Conservation (phyloP, 2,888 invertebrate species). For the Gymnosoma rotundatum region DNA sequence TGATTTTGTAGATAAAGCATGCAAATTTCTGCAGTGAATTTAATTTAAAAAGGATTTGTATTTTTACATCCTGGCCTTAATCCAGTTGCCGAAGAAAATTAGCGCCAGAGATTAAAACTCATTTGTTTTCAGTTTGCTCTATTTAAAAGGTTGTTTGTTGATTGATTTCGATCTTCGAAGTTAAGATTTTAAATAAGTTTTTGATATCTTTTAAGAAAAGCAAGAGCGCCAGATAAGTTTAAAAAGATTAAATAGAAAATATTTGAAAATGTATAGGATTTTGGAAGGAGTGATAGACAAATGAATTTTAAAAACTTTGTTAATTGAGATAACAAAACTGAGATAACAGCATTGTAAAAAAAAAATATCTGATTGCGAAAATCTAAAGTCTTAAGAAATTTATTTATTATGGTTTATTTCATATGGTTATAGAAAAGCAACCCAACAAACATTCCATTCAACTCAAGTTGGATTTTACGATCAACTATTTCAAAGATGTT, state of each 20-base stretch:
- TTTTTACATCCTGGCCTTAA: conserved; percentile 22
- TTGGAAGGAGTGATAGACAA: neutral
- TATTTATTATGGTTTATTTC: too few relatives aligned
- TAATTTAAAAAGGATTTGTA: conserved; percentile 18
- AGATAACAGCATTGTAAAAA: neutral
- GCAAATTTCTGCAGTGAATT: conserved; percentile 35
- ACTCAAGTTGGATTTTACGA: too few relatives aligned
- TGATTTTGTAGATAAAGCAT: conserved; percentile 32
- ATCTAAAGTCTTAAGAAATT: neutral
- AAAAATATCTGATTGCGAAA: neutral
- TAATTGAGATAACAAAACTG: neutral
- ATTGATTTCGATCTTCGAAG: conserved; percentile 53
- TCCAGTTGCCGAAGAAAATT: conserved; percentile 10
- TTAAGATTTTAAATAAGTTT: conserved; percentile 23
- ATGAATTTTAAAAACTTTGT: neutral
- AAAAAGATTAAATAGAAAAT: neutral
- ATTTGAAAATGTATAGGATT: too few relatives aligned
- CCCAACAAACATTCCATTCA: too few relatives aligned
- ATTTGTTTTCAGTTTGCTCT: conserved; percentile 58
- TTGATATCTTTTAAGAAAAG: neutral
- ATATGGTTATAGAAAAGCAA: too few relatives aligned
- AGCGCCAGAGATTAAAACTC: conserved; percentile 66
- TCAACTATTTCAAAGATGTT: too few relatives aligned
- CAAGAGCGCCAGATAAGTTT: neutral
- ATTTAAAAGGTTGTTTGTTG: conserved; percentile 62